Evolutionary conservation across 1,140 invertebrate species (phyloP), one percentile per base, ranked within the genome.

Genomic region (Drosophila ohnishii): DNA sequence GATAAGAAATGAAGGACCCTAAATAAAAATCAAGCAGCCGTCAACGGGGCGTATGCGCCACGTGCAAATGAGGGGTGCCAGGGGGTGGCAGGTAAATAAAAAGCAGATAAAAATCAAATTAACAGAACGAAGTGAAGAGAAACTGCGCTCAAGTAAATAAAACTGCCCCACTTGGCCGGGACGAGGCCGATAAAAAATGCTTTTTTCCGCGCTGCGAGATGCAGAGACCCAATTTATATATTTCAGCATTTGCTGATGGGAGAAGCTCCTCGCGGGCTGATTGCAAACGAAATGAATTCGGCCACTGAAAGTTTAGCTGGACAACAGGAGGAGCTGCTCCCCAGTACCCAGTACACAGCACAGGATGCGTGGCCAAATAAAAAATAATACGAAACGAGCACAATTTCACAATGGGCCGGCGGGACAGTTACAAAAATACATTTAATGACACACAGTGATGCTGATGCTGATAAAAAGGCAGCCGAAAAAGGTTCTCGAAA

Each of bases 81-180:
- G 50, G 56, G 48, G 51, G 40, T 55, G 66, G 51, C 66, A 78
- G 71, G 86, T 76, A 88, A 88, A 87, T 80, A 88, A 88, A 87
- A 75, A 79, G 56, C 66, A 86, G 84, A 88, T 88, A 88, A 88
- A 88, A 88, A 88, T 88, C 84, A 88, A 88, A 88, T 88, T 88
- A 88, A 88, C 80, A 88, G 77, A 78, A 66, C 61, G 66, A 69
- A 66, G 72, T 72, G 47, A 65, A 47, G 62, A 78, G 63, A 80
- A 75, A 80, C 66, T 69, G 78, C 60, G 63, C 69, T 63, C 62
- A 80, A 80, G 84, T 88, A 88, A 89, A 88, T 88, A 88, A 88
- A 88, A 69, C 73, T 78, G 66, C 50, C 70, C 83, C 66, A 72
- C 59, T 65, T 67, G 50, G 69, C 34, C 53, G 47, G 45, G 53